phyloP scores from a whole-genome alignment of 2,113 vertebrate genomes.

The Opisthocomus hoazin region DNA sequence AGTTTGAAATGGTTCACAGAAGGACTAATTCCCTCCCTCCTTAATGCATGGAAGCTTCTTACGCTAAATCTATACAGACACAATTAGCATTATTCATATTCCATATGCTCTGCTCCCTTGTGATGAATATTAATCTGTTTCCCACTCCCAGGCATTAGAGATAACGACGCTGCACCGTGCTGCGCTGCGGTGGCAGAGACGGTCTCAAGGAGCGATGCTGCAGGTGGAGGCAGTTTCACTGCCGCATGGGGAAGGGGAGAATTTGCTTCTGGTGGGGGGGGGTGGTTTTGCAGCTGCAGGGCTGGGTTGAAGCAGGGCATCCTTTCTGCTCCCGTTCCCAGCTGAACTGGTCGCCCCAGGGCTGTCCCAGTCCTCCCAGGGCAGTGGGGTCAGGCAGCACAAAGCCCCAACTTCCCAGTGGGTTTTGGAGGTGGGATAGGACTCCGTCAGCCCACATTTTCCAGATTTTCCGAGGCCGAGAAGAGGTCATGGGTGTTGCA shows the following conservation, averaged over 20 bases:
- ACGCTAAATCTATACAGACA: constrained; percentile 66
- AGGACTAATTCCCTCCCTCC: constrained; percentile 49
- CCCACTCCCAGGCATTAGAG: constrained; percentile 21
- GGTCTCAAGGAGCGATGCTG: not conserved
- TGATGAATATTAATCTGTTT: constrained; percentile 68
- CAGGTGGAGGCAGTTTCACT: not conserved
- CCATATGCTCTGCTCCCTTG: constrained; percentile 63
- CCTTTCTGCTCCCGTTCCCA: rapidly evolving
- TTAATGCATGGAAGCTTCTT: constrained; percentile 61
- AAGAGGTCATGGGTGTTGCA: not conserved
- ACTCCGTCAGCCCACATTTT: not conserved
- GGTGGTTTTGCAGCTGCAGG: not conserved
- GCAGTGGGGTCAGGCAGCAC: rapidly evolving
- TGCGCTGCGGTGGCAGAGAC: not conserved
- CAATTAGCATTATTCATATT: constrained; percentile 73
- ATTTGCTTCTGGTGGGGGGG: not conserved
- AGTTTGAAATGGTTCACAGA: constrained; percentile 23
- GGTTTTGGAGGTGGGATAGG: not conserved
- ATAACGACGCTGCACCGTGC: not conserved
- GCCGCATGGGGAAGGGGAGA: rapidly evolving
- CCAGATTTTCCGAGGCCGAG: not conserved
- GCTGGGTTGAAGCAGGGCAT: not conserved
- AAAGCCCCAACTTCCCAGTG: not conserved
- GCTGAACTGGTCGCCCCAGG: not conserved
- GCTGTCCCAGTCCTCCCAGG: not conserved